A percentile compares a stretch with the other conserved stretches of the same genome.
These are phyloP conservation scores for Chiropotes sagulatus DNA, from an alignment of 2,797 vertebrate species.

Conservation along the genomic window DNA sequence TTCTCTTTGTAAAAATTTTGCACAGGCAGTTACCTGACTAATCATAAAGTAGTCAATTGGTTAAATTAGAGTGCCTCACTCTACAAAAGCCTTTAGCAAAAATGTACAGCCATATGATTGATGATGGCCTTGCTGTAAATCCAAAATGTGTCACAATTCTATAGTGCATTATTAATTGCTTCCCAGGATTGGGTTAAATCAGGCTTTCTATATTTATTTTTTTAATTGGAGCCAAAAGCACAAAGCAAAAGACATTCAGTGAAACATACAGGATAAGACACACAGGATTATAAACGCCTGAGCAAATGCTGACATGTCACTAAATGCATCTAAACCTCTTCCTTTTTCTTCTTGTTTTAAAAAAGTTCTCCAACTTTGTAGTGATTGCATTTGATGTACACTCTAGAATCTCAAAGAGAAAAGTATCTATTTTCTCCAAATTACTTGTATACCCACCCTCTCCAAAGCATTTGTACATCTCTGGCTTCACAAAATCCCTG, in stretches of 20 bases:
- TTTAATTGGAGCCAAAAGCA: slow-evolving; percentile 5
- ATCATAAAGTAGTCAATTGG: background rate
- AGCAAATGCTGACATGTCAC: background rate
- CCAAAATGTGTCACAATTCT: slow-evolving; percentile 42
- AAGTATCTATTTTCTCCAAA: background rate
- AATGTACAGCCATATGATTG: background rate
- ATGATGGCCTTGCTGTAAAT: slow-evolving; percentile 9
- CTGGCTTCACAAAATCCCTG: background rate
- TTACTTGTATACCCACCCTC: background rate
- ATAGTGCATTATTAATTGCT: slow-evolving; percentile 21
- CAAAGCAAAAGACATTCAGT: slow-evolving; percentile 30
- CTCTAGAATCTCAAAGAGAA: background rate
- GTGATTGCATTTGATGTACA: background rate
- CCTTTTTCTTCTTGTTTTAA: slow-evolving; percentile 44
- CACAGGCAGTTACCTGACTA: slow-evolving; percentile 23
- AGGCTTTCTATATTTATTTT: background rate
- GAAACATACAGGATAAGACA: background rate
- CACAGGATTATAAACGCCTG: slow-evolving; percentile 16
- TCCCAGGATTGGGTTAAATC: slow-evolving; percentile 53
- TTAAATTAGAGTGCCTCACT: slow-evolving; percentile 31
- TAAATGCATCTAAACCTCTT: slow-evolving; percentile 6
- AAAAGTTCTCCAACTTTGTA: background rate
- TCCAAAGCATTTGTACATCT: background rate
- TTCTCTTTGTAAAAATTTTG: slow-evolving; percentile 18
- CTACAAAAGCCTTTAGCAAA: slow-evolving; percentile 41